A percentile compares a stretch with the other conserved stretches of the same genome.
These are phyloP conservation scores for Pammene aurita DNA, from an alignment of 2,888 invertebrate genomes.

Conservation along the genomic window DNA sequence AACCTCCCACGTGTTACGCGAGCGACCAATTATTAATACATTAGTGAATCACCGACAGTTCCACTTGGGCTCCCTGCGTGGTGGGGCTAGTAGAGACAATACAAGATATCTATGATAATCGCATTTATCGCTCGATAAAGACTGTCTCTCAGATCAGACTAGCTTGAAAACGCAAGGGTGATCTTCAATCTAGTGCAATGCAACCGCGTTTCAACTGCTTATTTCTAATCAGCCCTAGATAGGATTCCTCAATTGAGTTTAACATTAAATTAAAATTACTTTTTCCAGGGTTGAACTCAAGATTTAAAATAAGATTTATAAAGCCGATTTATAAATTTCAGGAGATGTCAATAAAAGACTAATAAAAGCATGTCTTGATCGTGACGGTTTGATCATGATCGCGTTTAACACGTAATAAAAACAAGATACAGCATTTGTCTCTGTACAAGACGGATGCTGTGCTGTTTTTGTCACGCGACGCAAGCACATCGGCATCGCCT, in stretches of 20 bases:
- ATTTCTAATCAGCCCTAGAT: too few relatives aligned
- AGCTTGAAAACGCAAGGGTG: too few relatives aligned
- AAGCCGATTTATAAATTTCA: too few relatives aligned
- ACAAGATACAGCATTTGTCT: conserved; percentile 4
- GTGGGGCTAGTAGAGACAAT: background rate
- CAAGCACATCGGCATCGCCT: background rate
- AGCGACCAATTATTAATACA: conserved; percentile 37
- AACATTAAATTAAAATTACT: too few relatives aligned
- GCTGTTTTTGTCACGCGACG: background rate
- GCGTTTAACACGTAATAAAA: background rate
- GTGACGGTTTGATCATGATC: background rate
- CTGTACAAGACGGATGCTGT: background rate
- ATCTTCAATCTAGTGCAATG: background rate
- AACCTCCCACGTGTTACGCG: conserved; percentile 18
- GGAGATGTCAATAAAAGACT: background rate
- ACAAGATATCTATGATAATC: background rate
- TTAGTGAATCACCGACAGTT: conserved; percentile 32
- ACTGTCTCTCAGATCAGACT: too few relatives aligned
- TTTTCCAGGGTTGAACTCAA: background rate
- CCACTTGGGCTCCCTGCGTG: background rate
- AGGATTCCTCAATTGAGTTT: too few relatives aligned
- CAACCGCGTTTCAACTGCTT: too few relatives aligned
- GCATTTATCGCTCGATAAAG: background rate
- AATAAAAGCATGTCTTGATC: background rate
- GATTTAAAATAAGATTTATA: too few relatives aligned